Conservation (phyloP, 2,888 invertebrate genomes). For the Drosophila formosana region DNA sequence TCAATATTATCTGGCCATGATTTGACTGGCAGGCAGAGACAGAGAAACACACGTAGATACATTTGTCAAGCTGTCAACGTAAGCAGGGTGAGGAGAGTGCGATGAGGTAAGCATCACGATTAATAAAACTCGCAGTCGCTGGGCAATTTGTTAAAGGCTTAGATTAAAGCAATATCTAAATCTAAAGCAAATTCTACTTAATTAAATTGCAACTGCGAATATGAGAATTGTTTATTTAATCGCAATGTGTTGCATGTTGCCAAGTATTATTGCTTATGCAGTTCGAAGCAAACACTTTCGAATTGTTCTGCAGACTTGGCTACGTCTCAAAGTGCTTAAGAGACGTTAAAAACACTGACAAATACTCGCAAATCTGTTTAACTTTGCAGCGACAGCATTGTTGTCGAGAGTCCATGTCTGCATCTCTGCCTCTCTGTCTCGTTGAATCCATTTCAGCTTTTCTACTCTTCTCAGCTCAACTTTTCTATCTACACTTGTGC, state of each 20-base stretch:
- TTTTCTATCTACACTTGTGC: background rate
- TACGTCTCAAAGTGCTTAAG: conserved; percentile 61
- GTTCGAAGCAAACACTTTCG: conserved; percentile 21
- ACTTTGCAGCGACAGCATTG: conserved; percentile 20
- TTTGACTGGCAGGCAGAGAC: conserved; percentile 37
- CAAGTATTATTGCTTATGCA: conserved; percentile 14
- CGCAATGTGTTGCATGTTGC: background rate
- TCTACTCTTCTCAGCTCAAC: conserved; percentile 10
- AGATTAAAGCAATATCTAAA: background rate
- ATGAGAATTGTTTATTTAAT: background rate
- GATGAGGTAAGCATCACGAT: conserved; percentile 55
- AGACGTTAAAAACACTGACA: conserved; percentile 37
- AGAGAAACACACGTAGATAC: conserved; percentile 37
- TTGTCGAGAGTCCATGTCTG: conserved; percentile 2
- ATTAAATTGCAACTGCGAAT: background rate
- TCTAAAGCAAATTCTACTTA: background rate
- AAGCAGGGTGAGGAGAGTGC: background rate
- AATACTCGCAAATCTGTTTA: conserved; percentile 35
- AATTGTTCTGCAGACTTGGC: conserved; percentile 8
- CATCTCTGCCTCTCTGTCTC: background rate
- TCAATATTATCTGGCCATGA: conserved; percentile 33
- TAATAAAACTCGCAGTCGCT: background rate
- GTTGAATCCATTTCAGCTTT: background rate
- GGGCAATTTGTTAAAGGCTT: background rate
- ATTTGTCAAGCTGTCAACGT: conserved; percentile 54